Evolutionary conservation across 2,113 vertebrate genomes (phyloP).

Genomic region (Nesogale talazaci): DNA sequence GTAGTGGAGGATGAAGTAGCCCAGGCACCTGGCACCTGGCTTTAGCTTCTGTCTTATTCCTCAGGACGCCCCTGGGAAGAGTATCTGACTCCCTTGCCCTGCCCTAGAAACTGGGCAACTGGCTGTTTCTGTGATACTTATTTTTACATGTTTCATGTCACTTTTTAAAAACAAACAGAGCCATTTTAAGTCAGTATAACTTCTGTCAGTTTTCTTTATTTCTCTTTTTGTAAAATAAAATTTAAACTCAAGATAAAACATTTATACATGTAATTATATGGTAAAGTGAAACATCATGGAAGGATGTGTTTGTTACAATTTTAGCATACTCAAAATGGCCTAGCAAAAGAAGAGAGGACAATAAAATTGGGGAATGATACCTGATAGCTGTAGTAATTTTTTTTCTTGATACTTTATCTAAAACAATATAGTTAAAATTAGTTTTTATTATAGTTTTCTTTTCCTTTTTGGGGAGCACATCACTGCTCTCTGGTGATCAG

Average conservation of each 20-base stretch:
- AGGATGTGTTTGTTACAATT: slow-evolving; percentile 12
- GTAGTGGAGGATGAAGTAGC: slow-evolving; percentile 27
- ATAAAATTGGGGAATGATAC: neutral
- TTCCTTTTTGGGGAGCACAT: too few species aligned
- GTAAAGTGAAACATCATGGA: neutral
- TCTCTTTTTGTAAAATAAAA: slow-evolving; percentile 21
- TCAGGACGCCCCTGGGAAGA: slow-evolving; percentile 84
- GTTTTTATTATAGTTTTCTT: neutral
- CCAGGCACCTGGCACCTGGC: slow-evolving; percentile 76
- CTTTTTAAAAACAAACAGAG: slow-evolving; percentile 87
- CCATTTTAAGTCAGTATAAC: slow-evolving; percentile 91
- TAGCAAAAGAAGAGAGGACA: neutral
- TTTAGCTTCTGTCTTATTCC: slow-evolving; percentile 77
- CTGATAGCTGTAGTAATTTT: neutral
- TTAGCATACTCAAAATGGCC: neutral
- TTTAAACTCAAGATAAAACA: too few species aligned
- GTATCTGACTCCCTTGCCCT: slow-evolving; percentile 83
- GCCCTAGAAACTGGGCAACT: slow-evolving; percentile 88
- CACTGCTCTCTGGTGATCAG: too few species aligned
- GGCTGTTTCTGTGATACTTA: slow-evolving; percentile 92
- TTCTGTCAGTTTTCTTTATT: slow-evolving; percentile 83
- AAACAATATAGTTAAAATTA: neutral
- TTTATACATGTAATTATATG: too few species aligned
- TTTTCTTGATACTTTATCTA: neutral
- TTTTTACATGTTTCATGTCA: slow-evolving; percentile 93